These are phyloP conservation scores for Chironomus riparius DNA, from an alignment of 2,888 invertebrate species.

Conservation along the genomic window DNA sequence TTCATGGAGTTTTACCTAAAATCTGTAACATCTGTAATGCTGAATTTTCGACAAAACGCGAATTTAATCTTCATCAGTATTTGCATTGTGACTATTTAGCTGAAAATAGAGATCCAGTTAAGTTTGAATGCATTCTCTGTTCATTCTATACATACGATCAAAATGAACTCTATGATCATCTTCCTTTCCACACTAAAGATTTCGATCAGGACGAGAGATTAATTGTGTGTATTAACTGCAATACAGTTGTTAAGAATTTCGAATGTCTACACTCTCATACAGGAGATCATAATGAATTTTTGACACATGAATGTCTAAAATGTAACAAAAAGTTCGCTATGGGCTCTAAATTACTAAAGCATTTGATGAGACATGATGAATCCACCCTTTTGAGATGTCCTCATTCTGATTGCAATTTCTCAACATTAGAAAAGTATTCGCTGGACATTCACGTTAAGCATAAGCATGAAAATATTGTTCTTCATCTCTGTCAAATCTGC, in stretches of 20 bases:
- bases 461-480: not conserved
- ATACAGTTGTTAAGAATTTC: not conserved
- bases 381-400: not conserved
- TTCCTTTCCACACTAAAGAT: not conserved
- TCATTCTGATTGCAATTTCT: not conserved
- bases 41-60: not conserved
- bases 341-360: not conserved
- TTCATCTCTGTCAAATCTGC: not conserved
- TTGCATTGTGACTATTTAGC: not conserved
- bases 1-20: not conserved
- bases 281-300: not conserved
- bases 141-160: not conserved
- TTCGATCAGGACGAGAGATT: not conserved
- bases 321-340: not conserved
- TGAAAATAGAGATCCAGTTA: not conserved
- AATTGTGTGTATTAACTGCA: not conserved
- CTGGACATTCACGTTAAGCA: not conserved
- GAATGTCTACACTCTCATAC: not conserved
- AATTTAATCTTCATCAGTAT: not conserved
- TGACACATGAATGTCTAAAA: not conserved
- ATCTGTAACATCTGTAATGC: not conserved
- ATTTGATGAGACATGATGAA: not conserved
- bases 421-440: not conserved
- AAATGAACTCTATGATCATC: not conserved
- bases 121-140: not conserved